Evolutionary conservation across 2,113 vertebrate genomes (phyloP), one percentile per base, ranked within the genome.

Genomic region (Dicaeum eximium): DNA sequence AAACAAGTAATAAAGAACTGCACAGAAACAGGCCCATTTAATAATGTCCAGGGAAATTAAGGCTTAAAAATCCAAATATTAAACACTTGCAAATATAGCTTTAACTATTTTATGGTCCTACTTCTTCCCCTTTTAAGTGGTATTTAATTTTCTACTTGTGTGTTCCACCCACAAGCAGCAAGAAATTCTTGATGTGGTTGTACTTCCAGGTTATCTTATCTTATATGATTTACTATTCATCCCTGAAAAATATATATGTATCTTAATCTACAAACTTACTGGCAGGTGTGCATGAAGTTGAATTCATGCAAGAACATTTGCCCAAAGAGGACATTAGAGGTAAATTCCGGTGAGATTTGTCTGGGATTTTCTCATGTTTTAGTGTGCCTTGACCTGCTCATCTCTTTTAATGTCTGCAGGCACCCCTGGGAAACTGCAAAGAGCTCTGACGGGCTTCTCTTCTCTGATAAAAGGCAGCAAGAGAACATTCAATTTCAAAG

Each of bases 381-480:
- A 88, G 91, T 77, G 50, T 81, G 42, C 16, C 33, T 91, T 96
- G 92, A 94, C 90, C 88, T 88, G 51, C 24, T 95, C 53, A 62
- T 70, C 64, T 65, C 87, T 91, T 83, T 64, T 79, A 74, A 89
- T 79, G 45, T 86, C 88, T 92, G 40, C 57, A 78, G 71, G 54
- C 66, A 87, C 64, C 56, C 38, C 53, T 60, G 81, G 69, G 79
- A 94, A 88, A 56, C 72, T 74, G 54, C 38, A 56, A 80, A 66
- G 69, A 88, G 40, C 21, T 81, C 78, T 62, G 64, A 35, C 0
- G 0, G 74, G 60, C 86, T 96, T 91, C 67, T 69, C 5, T 37
- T 72, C 53, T 84, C 79, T 88, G 95, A 97, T 96, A 96, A 96
- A 95, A 91, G 28, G 25, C 42, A 87, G 35, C 2, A 13, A 88